These are phyloP conservation scores for Ladona fulva DNA, from an alignment of 1,140 invertebrate genomes.

Conservation along the genomic window DNA sequence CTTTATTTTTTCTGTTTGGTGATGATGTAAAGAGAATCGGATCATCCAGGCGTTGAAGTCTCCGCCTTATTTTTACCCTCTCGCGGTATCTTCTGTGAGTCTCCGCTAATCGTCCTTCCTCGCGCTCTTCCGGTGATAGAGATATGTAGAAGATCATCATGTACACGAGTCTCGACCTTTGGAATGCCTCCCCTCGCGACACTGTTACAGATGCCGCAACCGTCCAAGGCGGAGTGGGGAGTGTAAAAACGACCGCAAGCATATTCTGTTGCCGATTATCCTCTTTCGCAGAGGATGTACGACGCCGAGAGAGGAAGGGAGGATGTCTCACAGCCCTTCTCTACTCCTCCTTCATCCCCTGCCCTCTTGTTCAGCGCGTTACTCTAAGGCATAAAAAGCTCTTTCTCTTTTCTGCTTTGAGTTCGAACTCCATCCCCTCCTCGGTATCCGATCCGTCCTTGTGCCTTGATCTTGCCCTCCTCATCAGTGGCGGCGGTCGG, in stretches of 20 bases:
- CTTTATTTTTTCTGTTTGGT: too few relatives aligned
- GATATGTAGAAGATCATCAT: not conserved
- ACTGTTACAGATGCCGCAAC: not conserved
- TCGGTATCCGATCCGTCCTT: not conserved
- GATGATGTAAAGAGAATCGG: too few relatives aligned
- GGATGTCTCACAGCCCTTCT: not conserved
- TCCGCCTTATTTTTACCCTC: not conserved
- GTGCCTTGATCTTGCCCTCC: not conserved
- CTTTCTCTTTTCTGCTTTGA: too few relatives aligned
- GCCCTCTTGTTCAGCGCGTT: not conserved
- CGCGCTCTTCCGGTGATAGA: not conserved
- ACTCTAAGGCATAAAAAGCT: not conserved
- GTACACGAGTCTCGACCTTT: not conserved
- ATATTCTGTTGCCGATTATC: constrained; percentile 5
- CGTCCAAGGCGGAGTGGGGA: not conserved
- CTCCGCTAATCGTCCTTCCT: constrained; percentile 1
- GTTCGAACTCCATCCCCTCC: not conserved
- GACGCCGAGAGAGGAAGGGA: not conserved
- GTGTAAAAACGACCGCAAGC: not conserved
- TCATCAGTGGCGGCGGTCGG: not conserved
- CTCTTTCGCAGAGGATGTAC: not conserved
- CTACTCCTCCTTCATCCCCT: not conserved
- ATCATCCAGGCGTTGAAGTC: not conserved
- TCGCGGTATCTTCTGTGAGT: not conserved
- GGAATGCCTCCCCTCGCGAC: not conserved